Conservation (phyloP, 2,113 vertebrate genomes). For the Meles meles region DNA sequence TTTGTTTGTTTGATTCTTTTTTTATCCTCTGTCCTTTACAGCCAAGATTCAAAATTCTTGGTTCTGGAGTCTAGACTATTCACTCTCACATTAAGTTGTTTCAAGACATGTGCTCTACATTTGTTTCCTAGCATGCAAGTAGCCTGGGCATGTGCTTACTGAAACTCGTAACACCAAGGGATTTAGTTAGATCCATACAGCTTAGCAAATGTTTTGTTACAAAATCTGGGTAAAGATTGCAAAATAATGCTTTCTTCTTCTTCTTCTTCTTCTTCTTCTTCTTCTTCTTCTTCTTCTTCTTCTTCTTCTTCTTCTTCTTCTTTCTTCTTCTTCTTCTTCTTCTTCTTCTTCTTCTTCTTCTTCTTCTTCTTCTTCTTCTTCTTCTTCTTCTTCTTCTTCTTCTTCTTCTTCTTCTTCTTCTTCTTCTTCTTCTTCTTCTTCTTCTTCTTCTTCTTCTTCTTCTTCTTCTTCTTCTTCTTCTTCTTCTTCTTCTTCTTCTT, state of each 20-base stretch:
- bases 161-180: slow-evolving; percentile 60
- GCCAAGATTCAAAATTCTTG: slow-evolving; percentile 74
- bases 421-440: too few relatives aligned
- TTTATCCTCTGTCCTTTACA: slow-evolving; percentile 71
- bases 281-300: too few relatives aligned
- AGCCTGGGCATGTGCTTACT: slow-evolving; percentile 76
- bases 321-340: too few relatives aligned
- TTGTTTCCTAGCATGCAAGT: slow-evolving; percentile 80
- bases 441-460: too few relatives aligned
- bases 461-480: too few relatives aligned
- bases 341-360: too few relatives aligned
- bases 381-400: too few relatives aligned
- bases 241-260: slow-evolving; percentile 25
- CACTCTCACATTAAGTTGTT: slow-evolving; percentile 60
- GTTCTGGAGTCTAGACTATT: slow-evolving; percentile 63
- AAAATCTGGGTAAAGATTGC: not conserved
- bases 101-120: slow-evolving; percentile 78
- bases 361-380: too few relatives aligned
- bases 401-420: too few relatives aligned
- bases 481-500: too few relatives aligned
- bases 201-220: slow-evolving; percentile 35
- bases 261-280: too few relatives aligned
- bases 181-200: slow-evolving; percentile 35
- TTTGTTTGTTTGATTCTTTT: not conserved
- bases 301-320: too few relatives aligned